Evolutionary conservation across 2,888 invertebrate species (phyloP), one percentile per base, ranked within the genome.

Genomic region (Lepidochrysops patricia): DNA sequence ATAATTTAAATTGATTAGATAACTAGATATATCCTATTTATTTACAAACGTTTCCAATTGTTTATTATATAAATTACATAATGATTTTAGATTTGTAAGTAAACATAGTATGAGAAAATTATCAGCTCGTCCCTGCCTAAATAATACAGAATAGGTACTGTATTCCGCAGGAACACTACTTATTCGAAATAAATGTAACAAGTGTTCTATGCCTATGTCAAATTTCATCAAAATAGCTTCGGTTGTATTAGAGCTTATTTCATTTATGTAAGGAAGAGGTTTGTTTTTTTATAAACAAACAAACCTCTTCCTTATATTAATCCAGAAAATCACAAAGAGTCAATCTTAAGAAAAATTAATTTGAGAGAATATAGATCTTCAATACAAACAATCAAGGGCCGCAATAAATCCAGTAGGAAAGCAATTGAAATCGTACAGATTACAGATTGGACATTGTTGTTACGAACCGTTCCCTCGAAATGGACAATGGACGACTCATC

Each of bases 401-500:
- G 19, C 43, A 43, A 43, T 43, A 43, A 57, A 25, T 57, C 29
- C 35, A 35, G 1, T 7, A 35, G 5, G 1, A 57, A 26, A n/a
- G 25, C 25, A 37, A 37, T 26, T 23, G 37, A 26, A 37, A 25
- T 37, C 19, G 43, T 43, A 27, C 26, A 37, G 59, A 63, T 32
- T 59, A 15, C 27, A 35, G 25, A 27, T 35, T 35, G 13, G 7
- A 25, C 15, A 37, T 27, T 62, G 59, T 54, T 48, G 52, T 62
- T 65, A 37, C 61, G 32, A 59, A 60, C 23, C 54, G 62, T 73
- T 70, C 70, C 71, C 70, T 68, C 61, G 65, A 70, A 74, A 64
- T 72, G 78, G 74, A 76, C 79, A 81, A 74, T 73, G 82, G 75
- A 72, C 77, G 72, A 75, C 75, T 78, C 76, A 76, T 74, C 68